Evolutionary conservation across 2,888 invertebrate species (phyloP), one percentile per base, ranked within the genome.

Genomic region (Automeris io): DNA sequence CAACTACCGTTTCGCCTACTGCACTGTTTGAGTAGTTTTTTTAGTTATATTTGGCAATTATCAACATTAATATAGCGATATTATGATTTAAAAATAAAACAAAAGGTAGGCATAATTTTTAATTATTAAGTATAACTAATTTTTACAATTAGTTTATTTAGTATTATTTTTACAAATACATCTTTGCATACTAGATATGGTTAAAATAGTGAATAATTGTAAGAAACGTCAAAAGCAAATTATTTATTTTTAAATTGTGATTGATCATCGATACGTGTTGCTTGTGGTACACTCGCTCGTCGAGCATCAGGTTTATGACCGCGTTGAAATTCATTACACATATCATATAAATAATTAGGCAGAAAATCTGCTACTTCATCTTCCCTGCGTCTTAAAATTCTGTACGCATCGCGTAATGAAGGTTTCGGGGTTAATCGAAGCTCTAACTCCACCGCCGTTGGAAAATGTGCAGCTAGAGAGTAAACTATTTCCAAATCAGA

Each of bases 401-500:
- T 73, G 52, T 86, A 86, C 25, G 86, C 83, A 47, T 85, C 86
- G 31, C 85, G 79, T 49, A 86, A 61, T 46, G 79, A 78, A 24
- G 86, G 86, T 57, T 83, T 83, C 29, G 85, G 81, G 35, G 85
- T 72, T 51, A 86, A 58, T 8, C 86, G 78, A 45, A 86, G 57
- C 64, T 86, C 86, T 42, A 86, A 55, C 61, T 86, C 86, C 13
- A 86, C 78, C 23, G 82, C 75, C 8, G 83, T 77, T 5, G 85
- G 77, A 49, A 82, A 86, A 52, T 86, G 86, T 16, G 86, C 86
- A 13, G 86, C 86, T 44, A 86, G 47, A 16, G 86, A 86, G 45
- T 86, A 86, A 34, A 86, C 74, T 36, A 86, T 80, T 60, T 86
- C 86, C 50, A 86, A 63, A 57, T 86, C 86, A 5, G 86, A 85